These are phyloP conservation scores for Sandelia bainsii DNA, from an alignment of 2,797 vertebrate genomes.

Conservation along the genomic window DNA sequence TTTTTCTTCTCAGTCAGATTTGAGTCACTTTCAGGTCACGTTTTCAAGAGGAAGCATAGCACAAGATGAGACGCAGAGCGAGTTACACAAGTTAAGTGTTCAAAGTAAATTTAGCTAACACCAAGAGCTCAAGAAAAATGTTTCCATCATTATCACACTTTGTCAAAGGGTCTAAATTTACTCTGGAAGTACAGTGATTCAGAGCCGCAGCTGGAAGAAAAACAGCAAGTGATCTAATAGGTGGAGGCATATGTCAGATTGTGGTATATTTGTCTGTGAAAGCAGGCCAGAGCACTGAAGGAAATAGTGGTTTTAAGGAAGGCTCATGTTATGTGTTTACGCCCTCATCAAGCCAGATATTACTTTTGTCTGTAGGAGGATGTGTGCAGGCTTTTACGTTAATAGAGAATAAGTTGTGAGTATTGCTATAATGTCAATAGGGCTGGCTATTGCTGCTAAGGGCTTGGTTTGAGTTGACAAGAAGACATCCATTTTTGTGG, in stretches of 20 bases:
- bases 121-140: constrained; percentile 28
- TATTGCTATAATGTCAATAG: neutral
- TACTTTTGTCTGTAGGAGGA: neutral
- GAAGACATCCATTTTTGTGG: no score
- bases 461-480: no score
- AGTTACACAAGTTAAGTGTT: constrained; percentile 44
- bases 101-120: constrained; percentile 44
- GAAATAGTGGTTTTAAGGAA: constrained; percentile 24
- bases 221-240: constrained; percentile 55
- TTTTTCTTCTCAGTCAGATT: constrained; percentile 37
- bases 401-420: neutral
- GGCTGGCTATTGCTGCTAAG: no score
- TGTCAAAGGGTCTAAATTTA: constrained; percentile 60
- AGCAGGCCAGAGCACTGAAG: constrained; percentile 32
- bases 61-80: constrained; percentile 18
- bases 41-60: constrained; percentile 33
- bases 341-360: constrained; percentile 1
- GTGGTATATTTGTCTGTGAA: constrained; percentile 48
- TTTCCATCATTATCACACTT: constrained; percentile 39
- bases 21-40: constrained; percentile 45
- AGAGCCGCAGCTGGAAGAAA: constrained; percentile 37
- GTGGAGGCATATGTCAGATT: constrained; percentile 51
- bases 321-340: constrained; percentile 25
- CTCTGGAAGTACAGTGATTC: constrained; percentile 33
- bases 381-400: neutral